Evolutionary conservation across 2,797 vertebrate genomes (phyloP).

Genomic region (Rhadinocentrus ornatus): DNA sequence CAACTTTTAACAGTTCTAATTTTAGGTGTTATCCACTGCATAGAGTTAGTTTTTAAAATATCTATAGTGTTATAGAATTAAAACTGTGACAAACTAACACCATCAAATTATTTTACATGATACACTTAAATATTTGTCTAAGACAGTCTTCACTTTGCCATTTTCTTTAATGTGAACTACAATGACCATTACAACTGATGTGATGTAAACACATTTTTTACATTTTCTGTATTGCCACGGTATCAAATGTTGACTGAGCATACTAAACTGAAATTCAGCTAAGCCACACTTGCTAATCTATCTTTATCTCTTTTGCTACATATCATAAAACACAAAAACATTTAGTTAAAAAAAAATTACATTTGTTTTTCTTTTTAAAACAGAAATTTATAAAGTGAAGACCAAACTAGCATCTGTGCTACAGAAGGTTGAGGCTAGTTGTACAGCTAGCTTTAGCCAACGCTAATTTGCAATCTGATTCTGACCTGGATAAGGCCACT

Average conservation of each 20-base stretch:
- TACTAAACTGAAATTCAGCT: no score
- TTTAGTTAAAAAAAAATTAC: neutral
- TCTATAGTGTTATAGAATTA: conserved; percentile 2
- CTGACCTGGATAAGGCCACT: no score
- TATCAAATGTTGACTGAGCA: no score
- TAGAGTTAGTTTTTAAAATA: neutral
- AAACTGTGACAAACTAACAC: conserved; percentile 3
- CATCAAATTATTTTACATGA: neutral
- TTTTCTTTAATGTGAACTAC: neutral
- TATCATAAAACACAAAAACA: neutral
- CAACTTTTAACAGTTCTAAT: neutral
- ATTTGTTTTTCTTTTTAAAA: no score
- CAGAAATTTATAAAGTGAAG: no score
- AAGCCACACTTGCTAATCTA: no score
- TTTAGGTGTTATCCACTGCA: neutral
- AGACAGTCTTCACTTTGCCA: neutral
- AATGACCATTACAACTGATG: no score
- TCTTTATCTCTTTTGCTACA: no score
- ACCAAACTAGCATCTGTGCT: neutral
- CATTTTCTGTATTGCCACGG: no score
- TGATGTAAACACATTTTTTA: no score
- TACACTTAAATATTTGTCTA: neutral
- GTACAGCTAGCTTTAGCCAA: neutral
- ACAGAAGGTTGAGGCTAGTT: neutral
- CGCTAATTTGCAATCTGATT: neutral